Percentiles rank a stretch among this genome's conserved stretches.
Conservation (phyloP, 2,113 vertebrate genomes). For the Hemicordylus capensis region DNA sequence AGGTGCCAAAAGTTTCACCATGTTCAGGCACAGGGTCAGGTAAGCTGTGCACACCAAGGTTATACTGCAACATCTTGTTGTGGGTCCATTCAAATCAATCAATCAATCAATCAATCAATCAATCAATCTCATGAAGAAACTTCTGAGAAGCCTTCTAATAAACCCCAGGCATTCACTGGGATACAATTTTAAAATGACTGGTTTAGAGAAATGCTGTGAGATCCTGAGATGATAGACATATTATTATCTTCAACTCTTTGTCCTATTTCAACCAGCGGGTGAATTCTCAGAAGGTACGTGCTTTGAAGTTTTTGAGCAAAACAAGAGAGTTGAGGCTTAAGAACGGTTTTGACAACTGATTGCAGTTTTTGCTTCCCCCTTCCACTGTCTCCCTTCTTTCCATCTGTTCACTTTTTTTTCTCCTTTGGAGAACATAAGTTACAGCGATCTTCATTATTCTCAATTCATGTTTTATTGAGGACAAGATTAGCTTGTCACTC, state of each 20-base stretch:
- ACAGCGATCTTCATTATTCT: conserved; percentile 38
- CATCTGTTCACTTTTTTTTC: conserved; percentile 23
- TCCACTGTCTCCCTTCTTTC: conserved; percentile 1
- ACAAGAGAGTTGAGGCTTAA: conserved; percentile 38
- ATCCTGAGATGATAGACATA: conserved; percentile 28
- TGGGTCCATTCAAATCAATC: too few relatives aligned
- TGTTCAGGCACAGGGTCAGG: too few relatives aligned
- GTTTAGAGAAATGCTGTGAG: conserved; percentile 24
- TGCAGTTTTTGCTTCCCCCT: conserved; percentile 35
- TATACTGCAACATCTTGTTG: too few relatives aligned
- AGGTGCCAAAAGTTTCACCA: too few relatives aligned
- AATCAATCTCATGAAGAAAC: not conserved
- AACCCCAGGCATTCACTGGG: not conserved
- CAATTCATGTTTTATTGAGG: conserved; percentile 59
- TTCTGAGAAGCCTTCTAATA: not conserved
- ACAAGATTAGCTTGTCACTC: conserved; percentile 36
- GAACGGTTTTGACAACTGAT: conserved; percentile 50
- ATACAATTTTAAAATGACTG: not conserved
- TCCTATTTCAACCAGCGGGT: conserved; percentile 29
- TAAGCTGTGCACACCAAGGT: too few relatives aligned
- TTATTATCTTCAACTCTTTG: conserved; percentile 36
- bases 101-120: too few relatives aligned
- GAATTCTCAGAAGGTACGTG: conserved; percentile 19
- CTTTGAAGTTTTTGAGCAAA: conserved; percentile 62
- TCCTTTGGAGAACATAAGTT: conserved; percentile 17